Base-by-base conservation (phyloP, 2,888 invertebrate genomes). In the Chloromyia formosa region DNA sequence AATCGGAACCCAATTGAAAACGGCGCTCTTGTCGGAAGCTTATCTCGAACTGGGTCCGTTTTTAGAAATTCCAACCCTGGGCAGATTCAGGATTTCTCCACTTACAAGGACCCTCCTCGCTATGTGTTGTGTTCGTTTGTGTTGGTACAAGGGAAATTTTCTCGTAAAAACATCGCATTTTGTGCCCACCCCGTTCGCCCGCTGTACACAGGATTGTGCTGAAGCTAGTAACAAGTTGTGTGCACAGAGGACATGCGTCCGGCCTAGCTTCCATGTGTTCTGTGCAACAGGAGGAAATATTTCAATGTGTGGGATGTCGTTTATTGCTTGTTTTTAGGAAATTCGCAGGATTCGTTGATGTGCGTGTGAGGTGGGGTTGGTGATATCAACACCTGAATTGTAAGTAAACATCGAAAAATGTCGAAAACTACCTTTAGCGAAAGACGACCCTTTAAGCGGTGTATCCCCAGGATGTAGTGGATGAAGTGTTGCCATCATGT, bases 31-130 rank as follows among this genome's bases (percentile, higher is more conserved):
- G 68, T 76, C 68, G 53, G 75, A 76, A 75, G 76, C 75, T 76
- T 74, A 75, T 74, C 77, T 77, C 75, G 69, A 77, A 77, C 77
- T 77, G 73, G 77, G 75, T 73, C 53, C 75, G 74, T 75, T 68
- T 56, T 74, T 68, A 66, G 69, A 72, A 64, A 66, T 58, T 71
- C 74, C 74, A 75, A 75, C 77, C 77, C 77, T 77, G 77, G 77
- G 77, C 75, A 77, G 74, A 62, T 73, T 76, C 62, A 12, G 66
- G 56, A 42, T 16, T 58, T 53, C 40, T 3, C 20, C 71, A 20
- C 12, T 69, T 42, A 58, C 71, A 42, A 12, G 42, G 40, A 58
- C 58, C 27, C 71, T 71, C 42, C 56, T 40, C 62, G n/a, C n/a
- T n/a, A n/a, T n/a, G n/a, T 35, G 40, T 18, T 62, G 1, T 14